Percentiles rank a stretch among this genome's conserved stretches.
phyloP scores from a whole-genome alignment of 2,888 invertebrate species.

The Tetragnatha montana region DNA sequence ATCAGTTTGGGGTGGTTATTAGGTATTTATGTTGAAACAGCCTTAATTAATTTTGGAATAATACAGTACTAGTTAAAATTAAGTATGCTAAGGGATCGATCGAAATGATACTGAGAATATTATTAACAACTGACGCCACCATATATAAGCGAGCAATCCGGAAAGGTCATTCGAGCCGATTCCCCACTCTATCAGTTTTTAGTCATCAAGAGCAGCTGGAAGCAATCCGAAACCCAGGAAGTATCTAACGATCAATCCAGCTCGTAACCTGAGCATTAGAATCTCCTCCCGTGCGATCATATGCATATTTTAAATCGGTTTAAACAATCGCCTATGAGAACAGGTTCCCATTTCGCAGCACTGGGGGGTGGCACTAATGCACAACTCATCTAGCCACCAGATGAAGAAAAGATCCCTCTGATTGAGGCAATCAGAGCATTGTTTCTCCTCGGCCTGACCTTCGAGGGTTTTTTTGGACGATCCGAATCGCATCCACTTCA shows the following conservation, averaged over 20 bases:
- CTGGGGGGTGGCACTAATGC: background rate
- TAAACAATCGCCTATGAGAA: background rate
- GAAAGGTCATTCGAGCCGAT: too few relatives aligned
- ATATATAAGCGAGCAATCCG: too few relatives aligned
- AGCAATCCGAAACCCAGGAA: background rate
- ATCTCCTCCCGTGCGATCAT: background rate
- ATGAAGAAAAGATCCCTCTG: background rate
- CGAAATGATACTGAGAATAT: too few relatives aligned
- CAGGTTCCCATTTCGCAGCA: background rate
- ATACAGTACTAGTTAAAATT: too few relatives aligned
- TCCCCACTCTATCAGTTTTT: background rate
- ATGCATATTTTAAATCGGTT: background rate
- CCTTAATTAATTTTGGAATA: too few relatives aligned
- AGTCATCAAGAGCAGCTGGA: background rate
- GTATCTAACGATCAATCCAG: background rate
- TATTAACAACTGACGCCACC: too few relatives aligned
- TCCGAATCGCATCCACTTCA: constrained; percentile 20
- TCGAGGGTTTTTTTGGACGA: background rate
- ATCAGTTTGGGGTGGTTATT: too few relatives aligned
- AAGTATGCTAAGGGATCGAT: too few relatives aligned
- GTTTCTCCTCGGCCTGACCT: constrained; percentile 1
- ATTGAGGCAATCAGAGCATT: constrained; percentile 6
- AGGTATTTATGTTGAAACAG: too few relatives aligned
- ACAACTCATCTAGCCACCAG: background rate
- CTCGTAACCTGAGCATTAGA: background rate